Evolutionary conservation across 2,797 vertebrate species (phyloP).

Genomic region (Pseudopleuronectes americanus): DNA sequence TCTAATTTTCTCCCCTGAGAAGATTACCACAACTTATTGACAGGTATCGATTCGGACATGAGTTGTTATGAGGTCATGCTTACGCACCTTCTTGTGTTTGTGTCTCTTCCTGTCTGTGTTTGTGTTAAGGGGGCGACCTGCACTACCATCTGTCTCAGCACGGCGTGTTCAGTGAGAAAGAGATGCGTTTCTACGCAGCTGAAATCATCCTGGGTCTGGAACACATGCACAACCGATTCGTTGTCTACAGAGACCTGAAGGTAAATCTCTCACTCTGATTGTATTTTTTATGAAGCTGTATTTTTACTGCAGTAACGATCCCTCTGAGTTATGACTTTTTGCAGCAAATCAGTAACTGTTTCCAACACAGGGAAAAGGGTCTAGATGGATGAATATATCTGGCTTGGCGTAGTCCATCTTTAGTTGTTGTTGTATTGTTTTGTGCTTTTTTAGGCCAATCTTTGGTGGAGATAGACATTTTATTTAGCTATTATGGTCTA

Average conservation of each 20-base stretch:
- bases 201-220: conserved; percentile 98
- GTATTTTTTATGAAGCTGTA: no score
- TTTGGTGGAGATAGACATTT: no score
- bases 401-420: no score
- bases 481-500: no score
- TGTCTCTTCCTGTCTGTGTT: not conserved
- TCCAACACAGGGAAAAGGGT: no score
- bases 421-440: no score
- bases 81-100: conserved; percentile 3
- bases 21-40: conserved; percentile 23
- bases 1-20: conserved; percentile 4
- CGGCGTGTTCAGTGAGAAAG: conserved; percentile 96
- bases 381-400: no score
- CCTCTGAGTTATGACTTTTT: no score
- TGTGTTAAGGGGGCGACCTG: conserved; percentile 90
- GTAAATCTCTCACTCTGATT: conserved; percentile 66
- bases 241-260: conserved; percentile 98
- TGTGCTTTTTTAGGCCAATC: no score
- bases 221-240: conserved; percentile 97
- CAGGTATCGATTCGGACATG: conserved; percentile 14
- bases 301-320: no score
- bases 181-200: conserved; percentile 97
- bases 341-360: no score
- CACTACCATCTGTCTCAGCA: conserved; percentile 99
- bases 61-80: conserved; percentile 30